phyloP scores from a whole-genome alignment of 2,113 vertebrate species.

The Ameiurus melas region DNA sequence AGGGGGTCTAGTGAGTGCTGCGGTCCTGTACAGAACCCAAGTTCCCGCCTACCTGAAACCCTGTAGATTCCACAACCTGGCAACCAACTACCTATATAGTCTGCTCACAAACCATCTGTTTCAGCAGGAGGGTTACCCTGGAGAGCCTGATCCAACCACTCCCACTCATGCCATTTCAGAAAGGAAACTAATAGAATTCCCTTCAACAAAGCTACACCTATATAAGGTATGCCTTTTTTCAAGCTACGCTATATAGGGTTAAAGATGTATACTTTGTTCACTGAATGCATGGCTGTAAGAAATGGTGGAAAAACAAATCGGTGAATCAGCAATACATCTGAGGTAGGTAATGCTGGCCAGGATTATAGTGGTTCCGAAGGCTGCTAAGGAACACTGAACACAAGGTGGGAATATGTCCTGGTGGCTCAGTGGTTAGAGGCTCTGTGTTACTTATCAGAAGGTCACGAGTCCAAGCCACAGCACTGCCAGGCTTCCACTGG shows the following conservation, averaged over 20 bases:
- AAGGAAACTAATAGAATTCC: not conserved
- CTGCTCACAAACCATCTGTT: not conserved
- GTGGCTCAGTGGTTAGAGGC: no score
- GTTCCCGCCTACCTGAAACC: not conserved
- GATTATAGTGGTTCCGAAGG: not conserved
- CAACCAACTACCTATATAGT: not conserved
- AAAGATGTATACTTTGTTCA: not conserved
- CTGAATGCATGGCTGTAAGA: not conserved
- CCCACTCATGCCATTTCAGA: not conserved
- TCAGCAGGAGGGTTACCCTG: not conserved
- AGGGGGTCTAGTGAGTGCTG: not conserved
- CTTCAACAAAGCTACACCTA: not conserved
- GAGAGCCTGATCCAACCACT: constrained; percentile 2
- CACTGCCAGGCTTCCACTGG: no score
- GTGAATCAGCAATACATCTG: not conserved
- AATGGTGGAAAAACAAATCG: not conserved
- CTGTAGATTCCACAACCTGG: not conserved
- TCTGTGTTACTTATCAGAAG: no score
- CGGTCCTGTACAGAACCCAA: not conserved
- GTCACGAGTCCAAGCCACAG: no score
- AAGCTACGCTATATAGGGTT: not conserved
- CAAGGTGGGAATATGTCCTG: not conserved
- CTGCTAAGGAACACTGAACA: not conserved
- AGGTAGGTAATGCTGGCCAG: not conserved
- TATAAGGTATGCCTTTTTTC: not conserved